Conservation (phyloP, 2,113 vertebrate species). For the Porphyrio hochstetteri region DNA sequence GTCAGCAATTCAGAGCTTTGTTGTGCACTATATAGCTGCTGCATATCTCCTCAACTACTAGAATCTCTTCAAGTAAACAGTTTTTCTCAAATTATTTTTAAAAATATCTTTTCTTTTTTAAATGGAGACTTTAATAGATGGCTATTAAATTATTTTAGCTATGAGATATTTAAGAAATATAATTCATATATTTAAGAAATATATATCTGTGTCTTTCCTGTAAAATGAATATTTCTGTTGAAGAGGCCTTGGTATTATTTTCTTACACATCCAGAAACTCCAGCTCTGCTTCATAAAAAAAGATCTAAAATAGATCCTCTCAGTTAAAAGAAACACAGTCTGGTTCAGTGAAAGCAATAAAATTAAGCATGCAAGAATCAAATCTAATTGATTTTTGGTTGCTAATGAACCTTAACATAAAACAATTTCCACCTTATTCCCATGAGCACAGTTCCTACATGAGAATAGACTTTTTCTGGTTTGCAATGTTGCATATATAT, state of each 20-base stretch:
- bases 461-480: neutral
- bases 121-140: neutral
- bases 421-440: conserved; percentile 1
- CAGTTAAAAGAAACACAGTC: neutral
- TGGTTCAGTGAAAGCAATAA: neutral
- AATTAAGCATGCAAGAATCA: neutral
- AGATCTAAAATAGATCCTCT: neutral
- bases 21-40: neutral
- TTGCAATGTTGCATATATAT: neutral
- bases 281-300: neutral
- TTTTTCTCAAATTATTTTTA: too few species aligned
- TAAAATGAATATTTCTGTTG: neutral
- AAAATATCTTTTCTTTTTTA: neutral
- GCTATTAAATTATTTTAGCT: neutral
- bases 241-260: neutral
- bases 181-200: neutral
- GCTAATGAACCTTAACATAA: neutral
- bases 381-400: conserved; percentile 19
- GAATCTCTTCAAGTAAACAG: too few species aligned
- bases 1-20: neutral
- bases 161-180: neutral
- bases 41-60: neutral
- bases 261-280: neutral
- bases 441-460: neutral
- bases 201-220: neutral